phyloP scores from a whole-genome alignment of 2,797 vertebrate species.

The Eurystomus glaucurus region DNA sequence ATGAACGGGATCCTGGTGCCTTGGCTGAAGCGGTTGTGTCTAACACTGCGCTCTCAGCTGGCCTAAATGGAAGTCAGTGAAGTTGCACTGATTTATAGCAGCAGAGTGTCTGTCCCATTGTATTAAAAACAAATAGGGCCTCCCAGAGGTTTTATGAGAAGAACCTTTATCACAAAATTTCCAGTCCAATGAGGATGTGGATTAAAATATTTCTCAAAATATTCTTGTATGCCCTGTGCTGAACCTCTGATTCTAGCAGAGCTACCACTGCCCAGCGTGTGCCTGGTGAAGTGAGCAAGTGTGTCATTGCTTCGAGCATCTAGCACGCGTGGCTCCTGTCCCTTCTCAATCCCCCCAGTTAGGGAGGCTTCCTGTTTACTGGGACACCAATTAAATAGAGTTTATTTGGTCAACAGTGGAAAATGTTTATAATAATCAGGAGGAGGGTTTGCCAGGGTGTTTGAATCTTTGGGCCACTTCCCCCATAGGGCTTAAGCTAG shows the following conservation, averaged over 20 bases:
- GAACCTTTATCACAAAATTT: neutral
- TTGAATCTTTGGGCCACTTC: neutral
- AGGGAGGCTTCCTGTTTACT: neutral
- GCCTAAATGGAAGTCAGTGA: neutral
- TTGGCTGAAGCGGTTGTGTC: neutral
- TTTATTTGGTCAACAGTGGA: neutral
- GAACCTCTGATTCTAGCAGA: neutral
- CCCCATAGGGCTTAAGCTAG: neutral
- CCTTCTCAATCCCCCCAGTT: neutral
- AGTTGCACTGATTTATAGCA: conserved; percentile 38
- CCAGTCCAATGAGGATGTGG: rapidly evolving
- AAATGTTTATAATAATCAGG: neutral
- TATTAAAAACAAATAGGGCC: conserved; percentile 28
- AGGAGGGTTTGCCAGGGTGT: neutral
- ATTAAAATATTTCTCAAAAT: neutral
- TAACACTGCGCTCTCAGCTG: neutral
- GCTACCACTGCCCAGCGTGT: neutral
- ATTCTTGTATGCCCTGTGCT: rapidly evolving
- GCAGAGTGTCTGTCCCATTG: neutral
- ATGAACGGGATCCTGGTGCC: neutral
- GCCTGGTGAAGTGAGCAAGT: neutral
- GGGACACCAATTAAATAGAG: neutral
- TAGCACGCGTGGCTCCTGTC: rapidly evolving
- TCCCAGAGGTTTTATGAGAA: neutral
- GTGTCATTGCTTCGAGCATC: neutral